Evolutionary conservation across 2,797 vertebrate genomes (phyloP).

Genomic region (Sebastolobus altivelis): DNA sequence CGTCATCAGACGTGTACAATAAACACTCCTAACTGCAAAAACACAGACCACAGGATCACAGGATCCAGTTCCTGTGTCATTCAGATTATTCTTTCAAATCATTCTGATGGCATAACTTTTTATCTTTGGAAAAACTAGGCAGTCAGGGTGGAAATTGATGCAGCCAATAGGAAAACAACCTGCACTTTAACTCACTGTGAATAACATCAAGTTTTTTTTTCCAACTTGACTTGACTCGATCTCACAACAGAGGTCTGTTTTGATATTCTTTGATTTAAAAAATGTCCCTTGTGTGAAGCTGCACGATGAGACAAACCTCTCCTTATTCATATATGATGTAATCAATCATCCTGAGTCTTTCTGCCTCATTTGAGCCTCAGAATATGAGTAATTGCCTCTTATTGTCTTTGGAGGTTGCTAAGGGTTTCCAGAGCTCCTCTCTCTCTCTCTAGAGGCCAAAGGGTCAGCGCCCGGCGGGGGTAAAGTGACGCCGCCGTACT

Average conservation of each 20-base stretch:
- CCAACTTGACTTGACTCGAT: not conserved
- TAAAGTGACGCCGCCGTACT: constrained; percentile 51
- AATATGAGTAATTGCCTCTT: constrained; percentile 78
- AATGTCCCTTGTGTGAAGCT: constrained; percentile 36
- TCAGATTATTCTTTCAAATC: not conserved
- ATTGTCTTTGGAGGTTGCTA: constrained; percentile 79
- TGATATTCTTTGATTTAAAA: constrained; percentile 32
- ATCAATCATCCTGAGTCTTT: constrained; percentile 71
- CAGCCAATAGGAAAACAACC: not conserved
- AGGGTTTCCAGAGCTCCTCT: constrained; percentile 66
- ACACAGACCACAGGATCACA: not conserved
- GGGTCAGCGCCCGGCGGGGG: constrained; percentile 75
- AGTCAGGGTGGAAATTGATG: not conserved
- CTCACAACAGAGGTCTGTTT: constrained; percentile 24
- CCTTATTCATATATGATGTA: constrained; percentile 60
- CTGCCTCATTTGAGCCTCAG: constrained; percentile 68
- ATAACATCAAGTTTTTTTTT: not conserved
- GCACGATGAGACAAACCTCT: constrained; percentile 33
- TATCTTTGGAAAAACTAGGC: not conserved
- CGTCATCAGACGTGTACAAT: not conserved
- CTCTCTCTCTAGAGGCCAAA: constrained; percentile 47
- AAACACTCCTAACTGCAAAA: constrained; percentile 8
- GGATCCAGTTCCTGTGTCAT: not conserved
- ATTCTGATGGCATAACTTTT: not conserved
- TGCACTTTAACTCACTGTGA: not conserved